Conservation (phyloP, 2,797 vertebrate species). For the Karalla daura region DNA sequence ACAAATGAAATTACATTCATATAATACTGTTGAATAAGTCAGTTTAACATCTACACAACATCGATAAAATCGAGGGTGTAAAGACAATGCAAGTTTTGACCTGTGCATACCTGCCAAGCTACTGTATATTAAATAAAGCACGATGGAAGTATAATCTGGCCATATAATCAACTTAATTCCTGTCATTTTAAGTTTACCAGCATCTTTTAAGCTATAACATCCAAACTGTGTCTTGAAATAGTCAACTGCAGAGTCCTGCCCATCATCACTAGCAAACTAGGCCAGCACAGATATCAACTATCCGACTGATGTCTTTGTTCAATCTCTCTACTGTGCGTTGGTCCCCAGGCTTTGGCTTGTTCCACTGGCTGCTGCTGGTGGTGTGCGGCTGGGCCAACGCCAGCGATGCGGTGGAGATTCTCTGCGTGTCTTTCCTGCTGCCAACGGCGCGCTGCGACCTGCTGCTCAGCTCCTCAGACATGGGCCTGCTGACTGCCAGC, state of each 20-base stretch:
- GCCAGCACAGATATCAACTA: neutral
- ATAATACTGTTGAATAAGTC: too few species aligned
- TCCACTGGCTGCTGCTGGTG: conserved; percentile 80
- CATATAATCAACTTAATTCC: neutral
- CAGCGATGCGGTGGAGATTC: conserved; percentile 85
- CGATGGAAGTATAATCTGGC: too few species aligned
- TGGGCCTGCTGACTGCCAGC: conserved; percentile 84
- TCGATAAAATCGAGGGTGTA: too few species aligned
- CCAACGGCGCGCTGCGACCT: conserved; percentile 82
- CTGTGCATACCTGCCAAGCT: too few species aligned
- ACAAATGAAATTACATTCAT: too few species aligned
- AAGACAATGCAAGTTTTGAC: too few species aligned
- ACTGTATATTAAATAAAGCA: too few species aligned
- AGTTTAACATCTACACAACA: too few species aligned
- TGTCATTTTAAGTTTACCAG: neutral
- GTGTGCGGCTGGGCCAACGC: conserved; percentile 86
- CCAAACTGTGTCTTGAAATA: neutral
- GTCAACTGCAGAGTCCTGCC: too few species aligned
- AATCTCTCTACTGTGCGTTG: neutral
- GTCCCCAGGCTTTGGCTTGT: conserved; percentile 81
- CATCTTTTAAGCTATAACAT: neutral
- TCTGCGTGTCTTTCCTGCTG: conserved; percentile 86
- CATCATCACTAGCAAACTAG: too few species aligned
- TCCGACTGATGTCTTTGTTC: neutral
- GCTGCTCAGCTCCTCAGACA: conserved; percentile 78